Percentiles rank a stretch among this genome's conserved stretches.
These are phyloP conservation scores for Phortica variegata DNA, from an alignment of 1,140 invertebrate species.

Conservation along the genomic window DNA sequence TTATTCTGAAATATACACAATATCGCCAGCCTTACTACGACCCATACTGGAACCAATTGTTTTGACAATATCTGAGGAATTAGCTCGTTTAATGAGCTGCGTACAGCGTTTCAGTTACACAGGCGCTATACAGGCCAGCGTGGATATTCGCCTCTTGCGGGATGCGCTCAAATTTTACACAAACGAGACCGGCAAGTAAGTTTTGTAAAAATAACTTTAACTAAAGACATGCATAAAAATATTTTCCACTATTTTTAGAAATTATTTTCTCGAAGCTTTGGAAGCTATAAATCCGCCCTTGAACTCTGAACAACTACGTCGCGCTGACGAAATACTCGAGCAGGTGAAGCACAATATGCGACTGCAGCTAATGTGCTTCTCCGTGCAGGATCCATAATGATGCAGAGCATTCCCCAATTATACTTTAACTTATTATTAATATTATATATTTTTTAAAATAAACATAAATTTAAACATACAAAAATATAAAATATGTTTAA, in stretches of 20 bases:
- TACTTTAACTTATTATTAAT: too few relatives aligned
- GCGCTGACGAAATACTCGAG: conserved; percentile 53
- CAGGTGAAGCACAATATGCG: conserved; percentile 54
- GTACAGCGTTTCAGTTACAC: conserved; percentile 56
- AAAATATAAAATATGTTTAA: too few relatives aligned
- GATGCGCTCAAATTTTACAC: conserved; percentile 47
- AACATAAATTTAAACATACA: neutral
- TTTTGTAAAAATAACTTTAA: neutral
- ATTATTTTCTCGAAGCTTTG: conserved; percentile 52
- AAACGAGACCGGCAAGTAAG: conserved; percentile 53
- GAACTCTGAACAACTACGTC: conserved; percentile 37
- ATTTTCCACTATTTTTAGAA: conserved; percentile 16
- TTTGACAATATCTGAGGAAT: conserved; percentile 87
- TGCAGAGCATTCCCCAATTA: neutral
- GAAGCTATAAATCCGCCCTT: conserved; percentile 53
- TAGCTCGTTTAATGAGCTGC: conserved; percentile 82
- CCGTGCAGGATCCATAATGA: conserved; percentile 38
- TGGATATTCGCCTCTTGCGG: conserved; percentile 47
- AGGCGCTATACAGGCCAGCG: conserved; percentile 50
- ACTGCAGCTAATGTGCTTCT: conserved; percentile 56
- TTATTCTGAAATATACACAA: conserved; percentile 79
- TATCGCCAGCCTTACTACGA: conserved; percentile 75
- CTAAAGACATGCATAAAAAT: neutral
- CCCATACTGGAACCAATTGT: conserved; percentile 82
- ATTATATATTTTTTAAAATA: neutral